Conservation (phyloP, 2,888 invertebrate genomes). For the Drosophila dives region DNA sequence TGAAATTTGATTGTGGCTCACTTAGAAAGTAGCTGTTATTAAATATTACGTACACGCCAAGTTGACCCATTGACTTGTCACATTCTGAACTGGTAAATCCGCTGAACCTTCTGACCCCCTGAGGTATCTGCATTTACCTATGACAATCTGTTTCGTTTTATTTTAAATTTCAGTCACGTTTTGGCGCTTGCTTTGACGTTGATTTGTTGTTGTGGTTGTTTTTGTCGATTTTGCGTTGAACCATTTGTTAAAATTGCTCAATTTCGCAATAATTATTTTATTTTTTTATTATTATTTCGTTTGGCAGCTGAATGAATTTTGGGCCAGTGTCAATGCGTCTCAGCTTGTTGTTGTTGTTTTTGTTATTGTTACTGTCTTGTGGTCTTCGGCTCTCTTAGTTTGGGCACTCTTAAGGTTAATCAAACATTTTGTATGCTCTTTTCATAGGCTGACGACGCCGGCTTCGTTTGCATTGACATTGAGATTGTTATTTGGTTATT, state of each 20-base stretch:
- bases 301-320: slow-evolving; percentile 65
- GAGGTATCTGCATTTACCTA: slow-evolving; percentile 30
- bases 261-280: slow-evolving; percentile 75
- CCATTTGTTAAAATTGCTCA: slow-evolving; percentile 62
- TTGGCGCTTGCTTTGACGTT: slow-evolving; percentile 43
- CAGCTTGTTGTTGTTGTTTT: slow-evolving; percentile 13
- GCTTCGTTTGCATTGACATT: slow-evolving; percentile 67
- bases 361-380: slow-evolving; percentile 19
- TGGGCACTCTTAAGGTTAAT: slow-evolving; percentile 73
- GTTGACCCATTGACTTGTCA: slow-evolving; percentile 53
- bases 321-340: slow-evolving; percentile 73
- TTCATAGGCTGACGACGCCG: slow-evolving; percentile 33
- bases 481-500: slow-evolving; percentile 42
- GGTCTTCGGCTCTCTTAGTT: slow-evolving; percentile 50
- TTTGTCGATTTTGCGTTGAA: slow-evolving; percentile 27
- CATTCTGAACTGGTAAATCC: slow-evolving; percentile 51
- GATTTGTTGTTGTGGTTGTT: slow-evolving; percentile 25
- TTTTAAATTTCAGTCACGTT: slow-evolving; percentile 69
- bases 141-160: slow-evolving; percentile 11
- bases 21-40: slow-evolving; percentile 35
- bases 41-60: slow-evolving; percentile 55
- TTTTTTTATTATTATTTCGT: slow-evolving; percentile 44
- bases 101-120: slow-evolving; percentile 3
- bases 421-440: slow-evolving; percentile 74
- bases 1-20: not conserved